These are phyloP conservation scores for Ianthella basta DNA, from an alignment of 37 sponge, comb jelly and placozoan species.

Conservation along the genomic window DNA sequence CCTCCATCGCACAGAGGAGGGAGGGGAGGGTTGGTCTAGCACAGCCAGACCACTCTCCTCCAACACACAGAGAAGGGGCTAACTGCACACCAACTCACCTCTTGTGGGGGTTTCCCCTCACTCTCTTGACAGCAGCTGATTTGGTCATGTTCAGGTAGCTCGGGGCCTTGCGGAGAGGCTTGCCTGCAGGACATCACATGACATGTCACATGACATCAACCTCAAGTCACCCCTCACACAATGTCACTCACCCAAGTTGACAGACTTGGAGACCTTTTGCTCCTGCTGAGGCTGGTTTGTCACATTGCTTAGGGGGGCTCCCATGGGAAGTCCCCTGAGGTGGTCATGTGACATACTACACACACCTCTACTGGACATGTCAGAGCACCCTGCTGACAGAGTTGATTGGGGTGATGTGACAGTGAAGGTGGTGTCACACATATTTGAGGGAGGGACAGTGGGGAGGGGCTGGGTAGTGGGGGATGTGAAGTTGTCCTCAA, in stretches of 20 bases:
- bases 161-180: constrained; percentile 26
- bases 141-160: constrained; percentile 64
- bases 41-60: neutral
- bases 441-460: no score
- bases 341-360: neutral
- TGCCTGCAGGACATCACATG: constrained; percentile 10
- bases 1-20: no score
- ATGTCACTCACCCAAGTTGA: neutral
- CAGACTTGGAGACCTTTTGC: neutral
- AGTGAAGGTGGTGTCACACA: neutral
- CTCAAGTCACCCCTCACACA: neutral
- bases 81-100: no score
- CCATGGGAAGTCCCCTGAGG: neutral
- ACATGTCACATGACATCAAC: neutral
- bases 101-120: no score
- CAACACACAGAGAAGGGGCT: no score
- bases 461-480: neutral
- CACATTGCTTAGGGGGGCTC: neutral
- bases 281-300: neutral
- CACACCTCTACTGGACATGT: neutral
- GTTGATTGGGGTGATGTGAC: neutral
- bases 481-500: constrained; percentile 33
- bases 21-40: neutral
- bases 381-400: neutral
- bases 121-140: constrained; percentile 58